Evolutionary conservation across 2,113 vertebrate species (phyloP), one percentile per base, ranked within the genome.

Genomic region (Manacus vitellinus): DNA sequence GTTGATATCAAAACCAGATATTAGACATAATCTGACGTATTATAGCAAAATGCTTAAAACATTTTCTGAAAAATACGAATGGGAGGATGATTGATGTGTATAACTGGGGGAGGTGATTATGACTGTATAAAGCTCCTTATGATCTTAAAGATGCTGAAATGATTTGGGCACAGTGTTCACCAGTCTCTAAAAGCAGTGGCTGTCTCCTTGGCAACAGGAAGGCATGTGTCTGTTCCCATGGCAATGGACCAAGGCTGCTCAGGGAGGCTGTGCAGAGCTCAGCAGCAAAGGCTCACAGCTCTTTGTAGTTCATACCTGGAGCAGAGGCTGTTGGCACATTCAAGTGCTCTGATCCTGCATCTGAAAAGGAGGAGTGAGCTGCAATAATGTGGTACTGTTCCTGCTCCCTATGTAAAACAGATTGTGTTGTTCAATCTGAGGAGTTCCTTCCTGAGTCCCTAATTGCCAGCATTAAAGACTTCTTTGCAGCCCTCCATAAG

Each of bases 171-270:
- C 44, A 19, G 14, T 11, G 67, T 51, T 87, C 72, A 31, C 41
- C 59, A 35, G 61, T 44, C 83, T 92, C 68, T 28, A 46, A 74
- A 83, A 91, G 94, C 94, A 85, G 71, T 16, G 56, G 6, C 70
- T 59, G 90, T 97, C 91, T 95, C 97, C 97, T 56, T 10, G 70
- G 95, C 94, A 95, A 97, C 97, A 15, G 55, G 75, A 79, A 85
- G 89, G 91, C 95, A 93, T 77, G 81, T 51, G 12, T 59, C 91
- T 81, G 95, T 97, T 97, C 63, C 95, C 95, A 96, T 96, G 97
- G 97, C 94, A 93, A 95, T 44, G 7, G 39, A 4, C 58, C 18
- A 49, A 44, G 77, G 67, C 28, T 59, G 55, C 61, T 23, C 65
- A 9, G n/a, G 73, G 71, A 86, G 25, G 76, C 82, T 72, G 77